These are phyloP conservation scores for Taenaris catops DNA, from an alignment of 2,888 invertebrate genomes.

Conservation along the genomic window DNA sequence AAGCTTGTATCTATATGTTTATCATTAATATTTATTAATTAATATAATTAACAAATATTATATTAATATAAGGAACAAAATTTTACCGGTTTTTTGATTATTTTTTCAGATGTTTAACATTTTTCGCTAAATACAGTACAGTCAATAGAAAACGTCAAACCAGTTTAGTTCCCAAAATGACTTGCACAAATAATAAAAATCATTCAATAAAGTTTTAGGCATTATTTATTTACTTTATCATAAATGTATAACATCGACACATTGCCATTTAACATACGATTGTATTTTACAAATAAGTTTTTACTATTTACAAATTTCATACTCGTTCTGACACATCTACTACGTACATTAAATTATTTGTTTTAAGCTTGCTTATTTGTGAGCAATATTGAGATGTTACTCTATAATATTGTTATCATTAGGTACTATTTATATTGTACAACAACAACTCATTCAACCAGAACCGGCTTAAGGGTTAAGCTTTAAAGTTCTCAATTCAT, in stretches of 20 bases:
- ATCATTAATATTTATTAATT: no score
- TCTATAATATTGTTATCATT: slow-evolving; percentile 15
- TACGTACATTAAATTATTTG: slow-evolving; percentile 25
- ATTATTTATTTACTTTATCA: slow-evolving; percentile 63
- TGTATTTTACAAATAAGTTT: slow-evolving; percentile 69
- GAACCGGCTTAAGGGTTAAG: slow-evolving; percentile 2
- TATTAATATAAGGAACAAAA: no score
- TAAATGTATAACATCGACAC: slow-evolving; percentile 77
- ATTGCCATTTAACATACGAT: slow-evolving; percentile 66
- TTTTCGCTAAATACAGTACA: no score
- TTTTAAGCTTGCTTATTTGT: slow-evolving; percentile 36
- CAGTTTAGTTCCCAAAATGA: no score
- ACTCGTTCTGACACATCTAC: slow-evolving; percentile 36
- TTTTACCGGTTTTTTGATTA: no score
- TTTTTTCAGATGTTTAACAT: no score
- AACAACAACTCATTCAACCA: slow-evolving; percentile 22
- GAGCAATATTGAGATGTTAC: slow-evolving; percentile 40
- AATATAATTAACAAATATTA: no score
- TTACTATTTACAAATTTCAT: slow-evolving; percentile 65
- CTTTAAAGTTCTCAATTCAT: no score
- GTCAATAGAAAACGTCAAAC: no score
- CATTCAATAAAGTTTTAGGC: slow-evolving; percentile 34
- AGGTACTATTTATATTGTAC: slow-evolving; percentile 12
- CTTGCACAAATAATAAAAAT: no score
- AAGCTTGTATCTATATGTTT: no score